Evolutionary conservation across 2,113 vertebrate genomes (phyloP).

Genomic region (Alaudala cheleensis): DNA sequence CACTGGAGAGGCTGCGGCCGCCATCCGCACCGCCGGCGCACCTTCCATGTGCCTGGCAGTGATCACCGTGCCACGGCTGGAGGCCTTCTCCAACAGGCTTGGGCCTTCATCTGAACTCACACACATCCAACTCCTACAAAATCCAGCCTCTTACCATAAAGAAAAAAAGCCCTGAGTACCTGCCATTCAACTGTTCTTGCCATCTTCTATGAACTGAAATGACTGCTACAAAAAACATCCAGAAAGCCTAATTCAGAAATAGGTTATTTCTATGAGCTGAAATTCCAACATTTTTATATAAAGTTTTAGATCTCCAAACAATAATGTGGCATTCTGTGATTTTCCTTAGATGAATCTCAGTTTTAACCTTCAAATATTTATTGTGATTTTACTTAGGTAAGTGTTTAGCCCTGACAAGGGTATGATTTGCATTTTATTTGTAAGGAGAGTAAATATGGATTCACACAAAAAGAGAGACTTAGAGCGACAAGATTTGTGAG

Average conservation of each 20-base stretch:
- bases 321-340: background rate
- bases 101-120: background rate
- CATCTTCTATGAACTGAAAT: background rate
- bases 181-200: background rate
- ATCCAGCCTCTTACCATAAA: background rate
- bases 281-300: background rate
- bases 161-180: background rate
- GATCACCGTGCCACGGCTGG: background rate
- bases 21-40: background rate
- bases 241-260: background rate
- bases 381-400: slow-evolving; percentile 59
- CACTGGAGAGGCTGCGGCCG: background rate
- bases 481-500: slow-evolving; percentile 36
- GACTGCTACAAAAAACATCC: background rate
- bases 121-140: background rate
- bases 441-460: slow-evolving; percentile 55
- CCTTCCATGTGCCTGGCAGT: background rate
- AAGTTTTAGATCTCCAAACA: slow-evolving; percentile 20
- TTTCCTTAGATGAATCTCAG: slow-evolving; percentile 35
- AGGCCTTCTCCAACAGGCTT: accelerated
- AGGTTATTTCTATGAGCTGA: slow-evolving; percentile 1
- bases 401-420: slow-evolving; percentile 44
- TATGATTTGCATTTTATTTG: slow-evolving; percentile 71
- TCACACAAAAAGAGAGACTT: slow-evolving; percentile 12
- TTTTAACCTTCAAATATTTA: slow-evolving; percentile 66